These are phyloP conservation scores for Liopterus haemorrhoidalis DNA, from an alignment of 2,888 invertebrate genomes.

Conservation along the genomic window DNA sequence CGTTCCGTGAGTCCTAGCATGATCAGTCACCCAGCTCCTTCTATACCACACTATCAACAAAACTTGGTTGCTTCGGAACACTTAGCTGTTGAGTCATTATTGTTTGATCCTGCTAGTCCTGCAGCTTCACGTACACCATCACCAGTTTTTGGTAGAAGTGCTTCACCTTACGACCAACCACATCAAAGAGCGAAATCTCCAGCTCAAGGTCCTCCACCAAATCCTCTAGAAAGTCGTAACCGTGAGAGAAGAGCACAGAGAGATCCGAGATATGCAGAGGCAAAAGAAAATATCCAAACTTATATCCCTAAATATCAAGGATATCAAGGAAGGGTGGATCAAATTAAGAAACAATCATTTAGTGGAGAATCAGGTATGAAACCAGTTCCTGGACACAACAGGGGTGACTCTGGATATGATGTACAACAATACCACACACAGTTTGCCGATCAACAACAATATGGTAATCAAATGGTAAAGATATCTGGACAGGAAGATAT, in stretches of 20 bases:
- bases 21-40: constrained; percentile 68
- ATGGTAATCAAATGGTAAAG: constrained; percentile 50
- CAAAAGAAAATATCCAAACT: constrained; percentile 37
- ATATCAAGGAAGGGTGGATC: constrained; percentile 35
- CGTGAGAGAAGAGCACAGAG: constrained; percentile 36
- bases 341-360: constrained; percentile 10
- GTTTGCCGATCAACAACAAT: constrained; percentile 46
- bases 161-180: constrained; percentile 38
- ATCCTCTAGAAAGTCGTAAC: constrained; percentile 50
- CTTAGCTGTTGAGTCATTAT: constrained; percentile 53
- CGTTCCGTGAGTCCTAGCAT: constrained; percentile 64
- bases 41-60: constrained; percentile 73
- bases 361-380: constrained; percentile 17
- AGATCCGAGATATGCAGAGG: constrained; percentile 32
- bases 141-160: constrained; percentile 48
- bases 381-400: background rate
- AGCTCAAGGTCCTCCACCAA: constrained; percentile 64
- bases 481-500: constrained; percentile 44
- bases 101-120: constrained; percentile 57
- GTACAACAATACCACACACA: constrained; percentile 48
- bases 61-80: constrained; percentile 66
- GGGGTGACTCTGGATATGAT: constrained; percentile 28
- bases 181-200: constrained; percentile 54
- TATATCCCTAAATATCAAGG: constrained; percentile 41
- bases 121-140: constrained; percentile 59